Base-by-base conservation (phyloP, 2,888 invertebrate genomes). In the Apodemia duryi region DNA sequence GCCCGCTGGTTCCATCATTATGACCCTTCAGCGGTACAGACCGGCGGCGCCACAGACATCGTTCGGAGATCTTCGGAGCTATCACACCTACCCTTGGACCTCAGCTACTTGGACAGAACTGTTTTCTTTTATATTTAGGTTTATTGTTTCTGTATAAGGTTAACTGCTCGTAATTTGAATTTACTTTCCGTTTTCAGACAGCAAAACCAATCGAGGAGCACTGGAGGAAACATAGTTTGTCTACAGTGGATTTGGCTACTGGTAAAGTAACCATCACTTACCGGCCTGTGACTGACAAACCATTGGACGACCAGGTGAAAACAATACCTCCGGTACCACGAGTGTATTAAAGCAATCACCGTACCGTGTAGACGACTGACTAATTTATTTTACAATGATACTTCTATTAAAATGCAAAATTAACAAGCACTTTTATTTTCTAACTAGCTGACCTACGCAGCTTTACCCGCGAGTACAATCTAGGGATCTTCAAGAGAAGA, bases 201-300 rank as follows among this genome's bases (percentile, higher is more conserved):
- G 85, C 90, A 72, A 93, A 93, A 80, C 94, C 96, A 0, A 66
- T 95, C 0, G 96, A 96, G 3, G 84, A 99, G 72, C 99, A 99
- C 82, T 99, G 99, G 99, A 95, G 99, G 73, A 99, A 99, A 82
- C 99, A 99, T 84, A 97, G 97, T 0, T 83, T 99, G n/a, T 94
- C 96, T 0, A 92, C 88, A 65, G 90, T 97, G 32, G 94, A 98
- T 77, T 70, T 88, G 1, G 86, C 93, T 21, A 94, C 94, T 4
- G 99, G 99, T 57, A 92, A 96, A 74, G 97, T 98, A 57, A 85
- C 86, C 7, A 94, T 99, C 66, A 91, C 93, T 2, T 99, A 97
- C 88, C 93, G 99, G 75, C 96, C 97, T 7, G 99, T 99, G 11
- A 98, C 99, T 73, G 99, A 99, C 83, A 84, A 93, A 11, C 97